Evolutionary conservation across 2,888 invertebrate species (phyloP), one percentile per base, ranked within the genome.

Genomic region (Allacma fusca): DNA sequence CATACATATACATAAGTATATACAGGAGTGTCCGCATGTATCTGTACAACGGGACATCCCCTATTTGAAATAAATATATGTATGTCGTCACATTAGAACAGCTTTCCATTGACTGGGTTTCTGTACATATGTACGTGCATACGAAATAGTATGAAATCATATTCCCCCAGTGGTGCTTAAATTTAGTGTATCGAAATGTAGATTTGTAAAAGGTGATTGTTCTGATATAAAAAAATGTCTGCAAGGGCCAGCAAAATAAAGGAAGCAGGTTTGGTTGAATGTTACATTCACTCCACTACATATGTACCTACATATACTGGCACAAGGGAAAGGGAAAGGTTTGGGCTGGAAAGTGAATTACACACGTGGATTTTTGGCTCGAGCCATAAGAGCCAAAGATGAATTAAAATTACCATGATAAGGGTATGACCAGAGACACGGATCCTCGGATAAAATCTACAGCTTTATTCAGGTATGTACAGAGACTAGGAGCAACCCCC

Each of bases 331-430:
- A 59, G 59, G 57, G 21, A 59, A 73, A 73, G 59, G 62, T 73
- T 23, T 62, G 62, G 62, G 43, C 19, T 9, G 24, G 29, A 50
- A 50, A 28, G 26, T 34, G 34, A 59, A 62, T 50, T 50, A 50
- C 50, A 50, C 50, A 50, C 50, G 50, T 50, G 50, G 19, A 50
- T 50, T 50, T 50, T 50, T 50, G 50, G 73, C 65, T 29, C 24
- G 29, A 28, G 65, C 65, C 65, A 65, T n/a, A n/a, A 65, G 26
- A 28, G 16, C 65, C 65, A 13, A 26, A 65, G 29, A 65, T 65
- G 28, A 73, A 73, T 73, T 62, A 40, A 73, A 73, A 73, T 73
- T 73, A 73, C 28, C 73, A 73, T 73, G 73, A 73, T 73, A 73
- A 73, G 73, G 62, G 73, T 57, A 50, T 57, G 59, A 59, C 57